Conservation (phyloP, 2,113 vertebrate species). For the Syngnathus scovelli region DNA sequence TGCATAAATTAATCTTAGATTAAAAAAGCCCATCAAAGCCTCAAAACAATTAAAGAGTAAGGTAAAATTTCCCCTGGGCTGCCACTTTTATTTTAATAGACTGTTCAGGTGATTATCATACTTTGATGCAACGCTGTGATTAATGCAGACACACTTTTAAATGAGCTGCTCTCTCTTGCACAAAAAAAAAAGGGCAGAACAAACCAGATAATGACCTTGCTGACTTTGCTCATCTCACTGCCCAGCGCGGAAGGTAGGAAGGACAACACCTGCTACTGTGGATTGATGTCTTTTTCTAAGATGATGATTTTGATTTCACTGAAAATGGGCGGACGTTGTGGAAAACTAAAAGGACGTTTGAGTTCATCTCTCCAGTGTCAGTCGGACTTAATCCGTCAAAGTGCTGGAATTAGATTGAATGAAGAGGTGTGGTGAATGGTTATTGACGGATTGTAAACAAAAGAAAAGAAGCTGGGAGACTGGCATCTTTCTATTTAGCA, state of each 20-base stretch:
- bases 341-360: background rate
- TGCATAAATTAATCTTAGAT: constrained; percentile 99
- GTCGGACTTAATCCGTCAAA: constrained; percentile 12
- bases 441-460: constrained; percentile 17
- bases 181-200: constrained; percentile 70
- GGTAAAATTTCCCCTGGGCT: constrained; percentile 98
- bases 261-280: background rate
- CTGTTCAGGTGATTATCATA: constrained; percentile 99
- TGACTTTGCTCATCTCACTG: constrained; percentile 52
- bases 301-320: background rate
- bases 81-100: constrained; percentile 99
- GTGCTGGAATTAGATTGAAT: constrained; percentile 5
- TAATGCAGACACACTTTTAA: constrained; percentile 97
- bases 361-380: background rate
- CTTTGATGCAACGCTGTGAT: constrained; percentile 95
- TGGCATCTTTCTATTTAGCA: background rate
- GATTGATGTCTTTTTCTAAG: background rate
- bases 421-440: constrained; percentile 5
- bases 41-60: constrained; percentile 99
- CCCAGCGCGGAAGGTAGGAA: background rate
- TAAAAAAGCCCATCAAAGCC: constrained; percentile 99
- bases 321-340: background rate
- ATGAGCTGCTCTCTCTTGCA: constrained; percentile 77
- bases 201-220: constrained; percentile 75
- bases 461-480: constrained; percentile 1